Percentiles rank a stretch among this genome's conserved stretches.
These are phyloP conservation scores for Plusia festucae DNA, from an alignment of 2,888 invertebrate species.

Conservation along the genomic window DNA sequence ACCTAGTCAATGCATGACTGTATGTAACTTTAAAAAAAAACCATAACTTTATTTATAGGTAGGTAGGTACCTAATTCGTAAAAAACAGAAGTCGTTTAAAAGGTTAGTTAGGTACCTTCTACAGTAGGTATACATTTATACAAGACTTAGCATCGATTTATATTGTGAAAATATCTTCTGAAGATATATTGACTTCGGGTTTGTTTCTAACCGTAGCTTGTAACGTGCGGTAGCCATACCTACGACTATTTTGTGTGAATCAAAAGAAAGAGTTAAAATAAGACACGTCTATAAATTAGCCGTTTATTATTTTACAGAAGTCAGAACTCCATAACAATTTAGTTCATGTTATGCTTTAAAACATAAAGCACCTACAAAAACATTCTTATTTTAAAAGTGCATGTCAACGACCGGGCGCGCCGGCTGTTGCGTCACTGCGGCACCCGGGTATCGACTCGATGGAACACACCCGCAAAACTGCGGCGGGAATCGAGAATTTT, in stretches of 20 bases:
- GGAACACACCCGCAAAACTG: conserved; percentile 48
- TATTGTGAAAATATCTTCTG: no score
- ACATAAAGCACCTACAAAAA: conserved; percentile 37
- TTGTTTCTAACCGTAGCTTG: no score
- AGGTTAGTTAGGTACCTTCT: no score
- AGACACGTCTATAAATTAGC: neutral
- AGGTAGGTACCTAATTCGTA: no score
- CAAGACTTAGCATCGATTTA: no score
- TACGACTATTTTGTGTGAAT: neutral
- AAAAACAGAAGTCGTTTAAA: no score
- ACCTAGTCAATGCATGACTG: no score
- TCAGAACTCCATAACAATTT: neutral
- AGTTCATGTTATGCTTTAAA: conserved; percentile 10
- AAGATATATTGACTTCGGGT: no score
- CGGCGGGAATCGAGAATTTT: conserved; percentile 5
- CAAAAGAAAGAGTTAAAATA: neutral
- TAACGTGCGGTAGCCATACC: no score
- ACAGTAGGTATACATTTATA: no score
- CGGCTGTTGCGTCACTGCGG: conserved; percentile 49
- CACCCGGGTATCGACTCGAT: conserved; percentile 33
- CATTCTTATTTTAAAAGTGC: conserved; percentile 42
- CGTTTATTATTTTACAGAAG: conserved; percentile 6
- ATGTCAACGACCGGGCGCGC: conserved; percentile 55
- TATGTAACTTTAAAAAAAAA: no score
- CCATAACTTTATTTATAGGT: no score